Evolutionary conservation across 2,113 vertebrate genomes (phyloP).

Genomic region (Dasyurus viverrinus): DNA sequence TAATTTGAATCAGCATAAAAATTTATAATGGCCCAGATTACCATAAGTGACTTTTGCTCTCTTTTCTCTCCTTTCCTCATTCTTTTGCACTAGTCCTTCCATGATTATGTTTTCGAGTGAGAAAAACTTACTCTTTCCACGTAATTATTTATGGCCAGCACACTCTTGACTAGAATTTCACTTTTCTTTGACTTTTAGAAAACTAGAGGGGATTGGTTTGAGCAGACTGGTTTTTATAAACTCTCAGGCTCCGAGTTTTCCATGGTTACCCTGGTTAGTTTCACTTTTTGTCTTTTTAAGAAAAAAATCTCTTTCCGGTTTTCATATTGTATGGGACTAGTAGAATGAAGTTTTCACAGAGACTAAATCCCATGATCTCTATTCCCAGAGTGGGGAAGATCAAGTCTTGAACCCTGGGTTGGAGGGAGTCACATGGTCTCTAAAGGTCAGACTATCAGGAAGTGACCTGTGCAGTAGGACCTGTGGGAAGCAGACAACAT

Average conservation of each 20-base stretch:
- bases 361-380: too few species aligned
- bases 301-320: not conserved
- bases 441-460: too few species aligned
- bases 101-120: not conserved
- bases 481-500: too few species aligned
- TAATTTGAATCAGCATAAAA: not conserved
- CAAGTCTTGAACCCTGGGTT: too few species aligned
- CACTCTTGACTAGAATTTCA: not conserved
- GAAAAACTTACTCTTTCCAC: not conserved
- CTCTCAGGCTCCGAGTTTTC: not conserved
- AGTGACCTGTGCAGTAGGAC: too few species aligned
- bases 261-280: not conserved
- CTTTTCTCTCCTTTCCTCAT: not conserved
- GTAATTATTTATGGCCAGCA: not conserved
- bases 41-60: not conserved
- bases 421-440: too few species aligned
- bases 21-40: not conserved
- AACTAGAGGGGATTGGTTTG: not conserved
- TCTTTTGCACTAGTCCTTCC: not conserved
- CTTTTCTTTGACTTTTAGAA: not conserved
- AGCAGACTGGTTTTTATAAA: not conserved
- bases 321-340: not conserved
- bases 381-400: too few species aligned
- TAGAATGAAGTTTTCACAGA: too few species aligned
- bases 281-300: not conserved